These are phyloP conservation scores for Drymonia ruficornis DNA, from an alignment of 2,888 invertebrate species.

Conservation along the genomic window DNA sequence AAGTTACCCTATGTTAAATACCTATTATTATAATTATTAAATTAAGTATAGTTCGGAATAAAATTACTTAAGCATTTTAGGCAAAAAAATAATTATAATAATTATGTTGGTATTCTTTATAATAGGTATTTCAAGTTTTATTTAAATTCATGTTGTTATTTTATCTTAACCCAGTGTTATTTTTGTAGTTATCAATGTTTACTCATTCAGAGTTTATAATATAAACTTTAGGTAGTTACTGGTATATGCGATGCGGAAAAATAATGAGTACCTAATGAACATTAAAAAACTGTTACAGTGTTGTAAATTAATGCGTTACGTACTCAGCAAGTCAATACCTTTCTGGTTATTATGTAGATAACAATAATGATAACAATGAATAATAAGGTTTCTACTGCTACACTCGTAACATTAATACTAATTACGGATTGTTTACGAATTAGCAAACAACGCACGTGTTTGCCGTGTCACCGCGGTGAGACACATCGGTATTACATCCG, in stretches of 20 bases:
- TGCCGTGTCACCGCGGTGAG: background rate
- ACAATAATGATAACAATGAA: conserved; percentile 11
- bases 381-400: conserved; percentile 7
- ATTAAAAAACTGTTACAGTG: background rate
- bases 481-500: background rate
- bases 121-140: background rate
- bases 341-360: background rate
- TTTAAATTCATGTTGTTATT: background rate
- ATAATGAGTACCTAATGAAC: background rate
- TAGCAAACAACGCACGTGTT: conserved; percentile 1
- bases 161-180: background rate
- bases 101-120: no score
- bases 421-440: conserved; percentile 13
- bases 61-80: no score
- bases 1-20: background rate
- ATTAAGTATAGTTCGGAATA: background rate
- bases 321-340: background rate
- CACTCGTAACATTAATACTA: conserved; percentile 14
- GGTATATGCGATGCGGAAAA: background rate
- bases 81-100: no score
- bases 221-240: no score
- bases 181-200: background rate
- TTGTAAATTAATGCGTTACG: background rate
- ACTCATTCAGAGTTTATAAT: background rate
- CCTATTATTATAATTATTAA: background rate